These are phyloP conservation scores for Pomacea canaliculata DNA, from an alignment of 2,888 invertebrate genomes.

Conservation along the genomic window DNA sequence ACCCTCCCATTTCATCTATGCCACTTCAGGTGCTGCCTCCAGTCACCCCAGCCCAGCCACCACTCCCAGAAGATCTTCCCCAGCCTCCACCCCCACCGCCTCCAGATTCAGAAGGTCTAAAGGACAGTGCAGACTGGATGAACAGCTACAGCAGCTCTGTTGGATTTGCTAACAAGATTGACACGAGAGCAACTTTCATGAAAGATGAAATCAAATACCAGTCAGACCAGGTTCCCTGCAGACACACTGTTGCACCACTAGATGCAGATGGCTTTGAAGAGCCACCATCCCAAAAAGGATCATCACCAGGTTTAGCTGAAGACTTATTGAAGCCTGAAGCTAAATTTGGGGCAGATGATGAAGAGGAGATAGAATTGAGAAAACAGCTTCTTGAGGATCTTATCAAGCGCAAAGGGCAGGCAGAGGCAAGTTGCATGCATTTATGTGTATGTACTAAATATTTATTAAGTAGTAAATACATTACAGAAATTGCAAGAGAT, in stretches of 20 bases:
- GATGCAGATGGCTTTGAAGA: too few species aligned
- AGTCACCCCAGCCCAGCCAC: conserved; percentile 42
- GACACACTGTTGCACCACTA: not conserved
- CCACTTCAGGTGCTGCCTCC: conserved; percentile 26
- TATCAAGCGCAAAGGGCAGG: conserved; percentile 40
- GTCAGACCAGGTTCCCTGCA: not conserved
- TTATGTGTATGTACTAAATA: not conserved
- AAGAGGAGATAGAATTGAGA: conserved; percentile 47
- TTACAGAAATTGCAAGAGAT: too few species aligned
- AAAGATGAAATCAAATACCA: too few species aligned
- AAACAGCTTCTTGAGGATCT: conserved; percentile 53
- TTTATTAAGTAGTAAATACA: not conserved
- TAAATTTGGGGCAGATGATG: conserved; percentile 28
- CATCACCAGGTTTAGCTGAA: not conserved
- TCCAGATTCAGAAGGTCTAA: not conserved
- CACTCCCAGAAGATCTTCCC: conserved; percentile 39
- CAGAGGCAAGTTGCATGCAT: conserved; percentile 13
- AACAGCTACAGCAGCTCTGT: not conserved
- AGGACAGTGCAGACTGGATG: not conserved
- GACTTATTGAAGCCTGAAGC: not conserved
- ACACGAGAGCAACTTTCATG: too few species aligned
- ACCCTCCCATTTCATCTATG: not conserved
- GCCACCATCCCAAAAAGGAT: too few species aligned
- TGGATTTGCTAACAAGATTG: too few species aligned
- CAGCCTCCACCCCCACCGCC: conserved; percentile 40